These are phyloP conservation scores for Haliclona indistincta DNA, from an alignment of 37 sponge, comb jelly and placozoan species.

Conservation along the genomic window DNA sequence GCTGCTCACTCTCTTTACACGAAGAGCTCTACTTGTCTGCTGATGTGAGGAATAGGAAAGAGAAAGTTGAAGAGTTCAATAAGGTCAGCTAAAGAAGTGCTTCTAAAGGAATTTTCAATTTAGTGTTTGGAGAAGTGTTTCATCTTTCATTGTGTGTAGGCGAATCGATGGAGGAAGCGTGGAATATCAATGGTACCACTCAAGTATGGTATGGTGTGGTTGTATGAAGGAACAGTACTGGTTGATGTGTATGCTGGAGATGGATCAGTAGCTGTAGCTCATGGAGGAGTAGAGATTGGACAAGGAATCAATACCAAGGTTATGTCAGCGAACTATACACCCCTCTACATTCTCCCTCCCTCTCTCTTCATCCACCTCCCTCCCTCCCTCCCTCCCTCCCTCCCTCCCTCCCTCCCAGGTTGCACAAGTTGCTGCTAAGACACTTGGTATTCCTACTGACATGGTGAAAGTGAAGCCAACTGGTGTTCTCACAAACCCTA, in stretches of 20 bases:
- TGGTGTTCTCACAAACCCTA: conserved; percentile 54
- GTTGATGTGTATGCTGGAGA: conserved; percentile 70
- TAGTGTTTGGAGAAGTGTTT: too few relatives aligned
- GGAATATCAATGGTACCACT: conserved; percentile 58
- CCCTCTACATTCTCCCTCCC: too few relatives aligned
- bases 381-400: too few relatives aligned
- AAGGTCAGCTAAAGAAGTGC: too few relatives aligned
- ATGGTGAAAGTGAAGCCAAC: conserved; percentile 55
- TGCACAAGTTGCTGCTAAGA: conserved; percentile 78
- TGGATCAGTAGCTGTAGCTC: conserved; percentile 76
- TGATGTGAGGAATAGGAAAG: conserved; percentile 47
- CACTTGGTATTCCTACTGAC: conserved; percentile 68
- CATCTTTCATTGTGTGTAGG: too few relatives aligned
- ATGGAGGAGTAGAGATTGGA: conserved; percentile 81
- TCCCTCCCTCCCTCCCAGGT: conserved; percentile 25
- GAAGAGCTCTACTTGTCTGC: conserved; percentile 62
- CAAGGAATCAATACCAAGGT: conserved; percentile 85
- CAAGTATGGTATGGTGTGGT: conserved; percentile 49
- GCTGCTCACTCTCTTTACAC: background rate
- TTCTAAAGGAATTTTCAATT: too few relatives aligned
- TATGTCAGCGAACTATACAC: too few relatives aligned
- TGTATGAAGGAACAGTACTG: too few relatives aligned
- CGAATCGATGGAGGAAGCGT: conserved; percentile 73
- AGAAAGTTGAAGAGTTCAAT: conserved; percentile 42
- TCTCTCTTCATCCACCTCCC: too few relatives aligned